Base-by-base conservation (phyloP, 2,888 invertebrate species). In the Heliothis peltigera region DNA sequence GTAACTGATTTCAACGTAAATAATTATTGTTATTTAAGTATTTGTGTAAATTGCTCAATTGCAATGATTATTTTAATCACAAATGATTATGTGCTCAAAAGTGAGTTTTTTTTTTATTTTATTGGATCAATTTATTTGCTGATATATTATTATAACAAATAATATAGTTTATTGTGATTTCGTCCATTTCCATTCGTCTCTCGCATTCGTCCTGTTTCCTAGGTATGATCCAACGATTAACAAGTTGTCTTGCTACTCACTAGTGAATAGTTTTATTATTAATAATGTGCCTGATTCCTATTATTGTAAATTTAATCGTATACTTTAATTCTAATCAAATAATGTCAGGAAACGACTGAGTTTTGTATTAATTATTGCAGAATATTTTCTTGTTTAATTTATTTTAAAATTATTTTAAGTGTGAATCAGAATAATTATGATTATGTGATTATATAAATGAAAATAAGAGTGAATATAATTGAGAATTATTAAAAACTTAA, bases 251-350 rank as follows among this genome's bases (percentile, higher is more conserved):
- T 80, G 83, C 87, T 89, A 90, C 90, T 91, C 89, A 89, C 84
- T 92, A 92, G 90, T 87, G 79, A 83, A 89, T 93, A 91, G 86
- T 88, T 80, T 68, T 77, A 80, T 79, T 80, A 84, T 83, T 89
- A 84, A 87, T 90, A 91, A 92, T 92, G 92, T 93, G 94, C 93
- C 94, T 93, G 94, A 94, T 94, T 95, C 94, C 94, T 95, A 94
- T 92, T 94, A 93, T 89, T 92, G 88, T 94, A 93, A 89, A 91
- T 91, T 92, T 93, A 89, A 91, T 93, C 91, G 89, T 93, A 91
- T 90, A 91, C 84, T 90, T 89, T 92, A 91, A 90, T 91, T 91
- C 86, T 93, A 91, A 94, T 92, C 91, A 90, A 93, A 91, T 92
- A 89, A 87, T 90, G 92, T 94, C 95, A 90, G 89, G 91, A 92